Percentiles rank a stretch among this genome's conserved stretches.
These are phyloP conservation scores for Synanthedon andrenaeformis DNA, from an alignment of 2,888 invertebrate species.

Conservation along the genomic window DNA sequence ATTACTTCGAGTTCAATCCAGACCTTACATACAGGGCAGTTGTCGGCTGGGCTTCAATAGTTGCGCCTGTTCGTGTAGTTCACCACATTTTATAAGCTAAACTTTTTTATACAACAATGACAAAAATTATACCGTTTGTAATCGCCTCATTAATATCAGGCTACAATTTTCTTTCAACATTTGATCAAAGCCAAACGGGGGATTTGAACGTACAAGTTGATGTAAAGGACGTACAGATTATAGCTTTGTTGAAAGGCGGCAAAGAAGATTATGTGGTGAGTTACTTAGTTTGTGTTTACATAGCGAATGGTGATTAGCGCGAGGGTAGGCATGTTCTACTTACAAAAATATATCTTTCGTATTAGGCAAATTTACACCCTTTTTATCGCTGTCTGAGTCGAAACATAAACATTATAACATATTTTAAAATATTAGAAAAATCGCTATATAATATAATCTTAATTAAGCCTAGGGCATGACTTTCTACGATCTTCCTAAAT, in stretches of 20 bases:
- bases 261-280: conserved; percentile 73
- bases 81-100: no score
- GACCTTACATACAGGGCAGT: background rate
- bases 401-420: no score
- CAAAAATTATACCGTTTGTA: conserved; percentile 7
- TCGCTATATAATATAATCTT: no score
- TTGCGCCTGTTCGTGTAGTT: conserved; percentile 22
- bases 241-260: conserved; percentile 74
- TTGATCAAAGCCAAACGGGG: conserved; percentile 83
- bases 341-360: background rate
- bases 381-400: no score
- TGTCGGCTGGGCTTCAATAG: conserved; percentile 24
- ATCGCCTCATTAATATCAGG: conserved; percentile 14
- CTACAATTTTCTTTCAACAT: conserved; percentile 23
- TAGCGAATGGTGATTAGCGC: background rate
- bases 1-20: conserved; percentile 39
- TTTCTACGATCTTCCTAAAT: no score
- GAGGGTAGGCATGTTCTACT: background rate
- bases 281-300: conserved; percentile 4
- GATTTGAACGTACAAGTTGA: conserved; percentile 84
- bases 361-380: no score
- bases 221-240: conserved; percentile 81
- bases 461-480: no score
- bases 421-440: no score
- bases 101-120: conserved; percentile 1